Evolutionary conservation across 2,113 vertebrate genomes (phyloP).

Genomic region (Cricetomys ansorgei): DNA sequence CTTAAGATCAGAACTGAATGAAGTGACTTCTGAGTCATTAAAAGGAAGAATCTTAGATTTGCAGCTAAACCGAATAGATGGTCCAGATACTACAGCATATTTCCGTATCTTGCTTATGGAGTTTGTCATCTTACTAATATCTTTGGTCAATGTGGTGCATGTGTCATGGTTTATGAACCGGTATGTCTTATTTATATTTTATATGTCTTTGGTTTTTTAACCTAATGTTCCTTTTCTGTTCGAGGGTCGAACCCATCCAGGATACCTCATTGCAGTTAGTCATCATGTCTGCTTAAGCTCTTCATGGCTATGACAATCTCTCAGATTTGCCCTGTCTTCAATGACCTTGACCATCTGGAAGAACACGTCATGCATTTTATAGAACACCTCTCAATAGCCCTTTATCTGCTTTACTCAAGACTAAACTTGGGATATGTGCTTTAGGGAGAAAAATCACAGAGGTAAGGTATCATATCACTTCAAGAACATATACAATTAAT

Average conservation of each 20-base stretch:
- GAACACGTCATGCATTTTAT: not conserved
- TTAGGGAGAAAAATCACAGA: constrained; percentile 40
- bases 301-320: constrained; percentile 40
- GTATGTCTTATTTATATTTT: constrained; percentile 13
- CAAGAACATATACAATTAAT: not conserved
- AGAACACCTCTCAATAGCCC: not conserved
- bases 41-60: not conserved
- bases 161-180: not conserved
- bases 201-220: constrained; percentile 37
- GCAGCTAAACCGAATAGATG: not conserved
- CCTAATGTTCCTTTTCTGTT: not conserved
- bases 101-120: not conserved
- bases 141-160: not conserved
- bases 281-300: not conserved
- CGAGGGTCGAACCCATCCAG: not conserved
- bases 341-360: not conserved
- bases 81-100: not conserved
- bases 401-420: constrained; percentile 35
- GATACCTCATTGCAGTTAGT: not conserved
- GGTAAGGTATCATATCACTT: not conserved
- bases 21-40: constrained; percentile 48
- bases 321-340: constrained; percentile 12
- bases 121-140: constrained; percentile 27
- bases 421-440: not conserved
- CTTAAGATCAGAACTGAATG: constrained; percentile 40